These are phyloP conservation scores for Coracias cyanogaster DNA, from an alignment of 2,797 vertebrate genomes.

Conservation along the genomic window DNA sequence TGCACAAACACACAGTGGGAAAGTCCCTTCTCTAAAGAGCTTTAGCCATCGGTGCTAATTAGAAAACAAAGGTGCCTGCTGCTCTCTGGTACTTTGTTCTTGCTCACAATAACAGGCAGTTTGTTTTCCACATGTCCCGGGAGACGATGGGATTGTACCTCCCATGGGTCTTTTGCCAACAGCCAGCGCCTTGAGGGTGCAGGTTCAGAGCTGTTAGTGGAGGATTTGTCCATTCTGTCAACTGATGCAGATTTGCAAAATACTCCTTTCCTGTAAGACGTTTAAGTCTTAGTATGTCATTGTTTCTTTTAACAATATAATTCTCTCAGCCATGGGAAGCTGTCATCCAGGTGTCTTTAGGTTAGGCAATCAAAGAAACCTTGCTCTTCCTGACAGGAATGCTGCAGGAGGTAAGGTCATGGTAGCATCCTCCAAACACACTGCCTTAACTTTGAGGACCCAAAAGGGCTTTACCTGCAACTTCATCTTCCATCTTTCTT, in stretches of 20 bases:
- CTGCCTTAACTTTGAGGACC: not conserved
- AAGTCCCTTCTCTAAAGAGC: slow-evolving; percentile 36
- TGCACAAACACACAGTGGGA: slow-evolving; percentile 47
- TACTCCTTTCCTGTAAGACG: not conserved
- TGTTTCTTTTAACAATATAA: not conserved
- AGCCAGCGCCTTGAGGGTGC: not conserved
- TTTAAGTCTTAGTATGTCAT: not conserved
- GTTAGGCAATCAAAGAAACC: not conserved
- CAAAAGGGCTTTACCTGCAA: not conserved
- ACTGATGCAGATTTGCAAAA: not conserved
- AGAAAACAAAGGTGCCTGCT: slow-evolving; percentile 62
- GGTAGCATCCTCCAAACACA: not conserved
- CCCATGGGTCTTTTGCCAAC: not conserved
- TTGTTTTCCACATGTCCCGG: not conserved
- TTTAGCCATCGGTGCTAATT: slow-evolving; percentile 51
- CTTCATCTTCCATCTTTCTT: not conserved
- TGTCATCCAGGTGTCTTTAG: not conserved
- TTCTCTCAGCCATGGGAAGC: not conserved
- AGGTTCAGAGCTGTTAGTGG: not conserved
- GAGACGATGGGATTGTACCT: not conserved
- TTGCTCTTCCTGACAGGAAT: not conserved
- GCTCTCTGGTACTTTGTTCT: slow-evolving; percentile 12
- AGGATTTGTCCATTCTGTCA: not conserved
- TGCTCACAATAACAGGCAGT: not conserved
- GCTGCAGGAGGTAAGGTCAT: not conserved